Percentiles rank a stretch among this genome's conserved stretches.
Conservation (phyloP, 2,888 invertebrate genomes). For the Phaedon cochleariae region DNA sequence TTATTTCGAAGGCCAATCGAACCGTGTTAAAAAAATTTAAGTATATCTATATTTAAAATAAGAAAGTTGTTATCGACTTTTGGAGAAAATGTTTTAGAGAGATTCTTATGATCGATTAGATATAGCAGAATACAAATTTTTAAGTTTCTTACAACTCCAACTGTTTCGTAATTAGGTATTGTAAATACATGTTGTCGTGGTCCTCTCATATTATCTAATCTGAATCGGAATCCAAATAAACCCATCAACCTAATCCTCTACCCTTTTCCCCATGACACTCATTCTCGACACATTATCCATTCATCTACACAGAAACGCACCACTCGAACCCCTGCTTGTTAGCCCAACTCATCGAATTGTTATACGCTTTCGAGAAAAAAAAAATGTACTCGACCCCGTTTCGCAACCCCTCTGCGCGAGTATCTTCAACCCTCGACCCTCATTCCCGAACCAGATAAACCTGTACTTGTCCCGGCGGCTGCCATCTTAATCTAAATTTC, state of each 20-base stretch:
- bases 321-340: slow-evolving; percentile 24
- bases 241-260: background rate
- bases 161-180: no score
- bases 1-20: no score
- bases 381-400: slow-evolving; percentile 25
- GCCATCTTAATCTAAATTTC: slow-evolving; percentile 40
- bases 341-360: slow-evolving; percentile 30
- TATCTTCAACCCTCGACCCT: slow-evolving; percentile 21
- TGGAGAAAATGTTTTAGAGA: no score
- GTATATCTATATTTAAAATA: no score
- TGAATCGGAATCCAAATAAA: background rate
- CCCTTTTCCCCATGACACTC: background rate
- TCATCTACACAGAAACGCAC: slow-evolving; percentile 14
- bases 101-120: no score
- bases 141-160: no score
- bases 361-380: slow-evolving; percentile 19
- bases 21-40: no score
- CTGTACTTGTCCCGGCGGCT: slow-evolving; percentile 33
- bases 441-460: slow-evolving; percentile 35
- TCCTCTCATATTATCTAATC: background rate
- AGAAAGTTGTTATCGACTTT: no score
- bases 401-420: slow-evolving; percentile 21
- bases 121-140: no score
- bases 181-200: no score
- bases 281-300: background rate